Evolutionary conservation across 2,888 invertebrate genomes (phyloP), one percentile per base, ranked within the genome.

Genomic region (Cephus runcator): DNA sequence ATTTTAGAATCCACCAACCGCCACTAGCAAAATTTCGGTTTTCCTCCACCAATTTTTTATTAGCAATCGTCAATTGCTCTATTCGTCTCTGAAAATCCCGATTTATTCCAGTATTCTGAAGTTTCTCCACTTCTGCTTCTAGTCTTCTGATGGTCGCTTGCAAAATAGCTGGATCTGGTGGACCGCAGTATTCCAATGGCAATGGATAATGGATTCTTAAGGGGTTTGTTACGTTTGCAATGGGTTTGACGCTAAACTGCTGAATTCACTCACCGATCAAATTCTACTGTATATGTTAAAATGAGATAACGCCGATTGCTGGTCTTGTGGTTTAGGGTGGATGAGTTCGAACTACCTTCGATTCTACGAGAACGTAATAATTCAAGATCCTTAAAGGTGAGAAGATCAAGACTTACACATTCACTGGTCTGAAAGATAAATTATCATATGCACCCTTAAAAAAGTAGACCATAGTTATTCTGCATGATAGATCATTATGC

Each of bases 381-480:
- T 85, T 93, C 93, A 78, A 93, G 87, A 87, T 93, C 93, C 80
- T 93, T 93, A 80, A 92, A 92, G 2, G 93, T 93, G 78, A 93
- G 87, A 34, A 93, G 88, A 84, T 93, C 93, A 81, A 93, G 88
- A 71, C 90, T 89, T 40, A 93, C 92, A 80, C 92, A 92, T 79
- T 93, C 92, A 83, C 93, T 93, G 74, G 93, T 93, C 92, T 93
- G 82, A 76, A 88, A 88, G 56, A 56, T 23, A 56, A 56, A 56
- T 56, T 23, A 56, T 23, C 15, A 23, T 56, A 56, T 56, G 23
- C 23, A 23, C 56, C 9, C 23, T 56, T 15, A 6, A 56, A 23
- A 56, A 56, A 56, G 6, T 15, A 56, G 56, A 23, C 2, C 23
- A 23, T 23, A 23, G 56, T 56, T 23, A 9, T 0, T 56, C 56